Conservation (phyloP, 2,113 vertebrate species). For the Scomber colias region DNA sequence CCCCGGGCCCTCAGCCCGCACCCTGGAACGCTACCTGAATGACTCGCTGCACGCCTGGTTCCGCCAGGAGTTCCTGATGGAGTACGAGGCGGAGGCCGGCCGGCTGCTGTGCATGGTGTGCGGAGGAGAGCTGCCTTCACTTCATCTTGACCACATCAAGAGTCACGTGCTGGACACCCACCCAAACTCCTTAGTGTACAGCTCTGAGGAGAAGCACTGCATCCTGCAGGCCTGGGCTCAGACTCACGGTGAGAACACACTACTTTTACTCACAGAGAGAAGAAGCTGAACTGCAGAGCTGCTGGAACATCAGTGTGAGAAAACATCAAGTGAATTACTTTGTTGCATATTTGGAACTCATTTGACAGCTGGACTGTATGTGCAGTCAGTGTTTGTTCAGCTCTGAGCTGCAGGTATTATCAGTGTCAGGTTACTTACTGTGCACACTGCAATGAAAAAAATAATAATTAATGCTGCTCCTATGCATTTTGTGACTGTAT, state of each 20-base stretch:
- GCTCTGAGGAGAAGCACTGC: constrained; percentile 88
- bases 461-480: too few species aligned
- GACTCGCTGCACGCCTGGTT: constrained; percentile 93
- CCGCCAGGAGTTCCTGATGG: constrained; percentile 93
- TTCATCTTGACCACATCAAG: constrained; percentile 93
- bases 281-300: too few species aligned
- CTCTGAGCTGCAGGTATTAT: too few species aligned
- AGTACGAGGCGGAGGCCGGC: constrained; percentile 89
- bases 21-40: constrained; percentile 90
- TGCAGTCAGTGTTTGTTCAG: too few species aligned
- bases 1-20: constrained; percentile 59
- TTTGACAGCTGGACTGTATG: too few species aligned
- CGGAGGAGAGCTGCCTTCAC: constrained; percentile 86
- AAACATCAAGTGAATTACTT: too few species aligned
- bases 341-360: too few species aligned
- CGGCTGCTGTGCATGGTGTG: constrained; percentile 93
- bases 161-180: constrained; percentile 91
- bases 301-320: too few species aligned
- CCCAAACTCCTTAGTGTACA: constrained; percentile 90
- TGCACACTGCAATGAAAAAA: too few species aligned
- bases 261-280: too few species aligned
- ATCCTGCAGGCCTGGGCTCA: constrained; percentile 91
- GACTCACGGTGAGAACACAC: constrained; percentile 74
- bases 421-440: too few species aligned
- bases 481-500: too few species aligned